phyloP scores from a whole-genome alignment of 2,888 invertebrate species.

The Tipula unca region DNA sequence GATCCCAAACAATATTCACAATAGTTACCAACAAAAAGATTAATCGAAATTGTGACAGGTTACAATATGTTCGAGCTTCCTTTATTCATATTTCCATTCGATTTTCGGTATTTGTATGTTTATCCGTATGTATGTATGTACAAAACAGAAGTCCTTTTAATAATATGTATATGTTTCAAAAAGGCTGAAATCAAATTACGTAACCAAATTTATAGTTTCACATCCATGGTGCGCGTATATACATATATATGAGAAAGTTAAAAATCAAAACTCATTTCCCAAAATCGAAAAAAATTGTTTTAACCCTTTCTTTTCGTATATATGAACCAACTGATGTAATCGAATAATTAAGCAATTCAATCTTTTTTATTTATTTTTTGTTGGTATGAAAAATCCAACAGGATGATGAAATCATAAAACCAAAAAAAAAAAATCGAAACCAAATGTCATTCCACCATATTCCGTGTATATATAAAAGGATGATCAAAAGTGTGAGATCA shows the following conservation, averaged over 20 bases:
- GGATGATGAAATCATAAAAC: constrained; percentile 14
- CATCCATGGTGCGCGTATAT: background rate
- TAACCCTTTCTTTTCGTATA: background rate
- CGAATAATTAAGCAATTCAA: background rate
- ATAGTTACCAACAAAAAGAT: background rate
- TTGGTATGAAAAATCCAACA: background rate
- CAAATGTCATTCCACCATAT: background rate
- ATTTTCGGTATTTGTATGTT: no score
- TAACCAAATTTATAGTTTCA: background rate
- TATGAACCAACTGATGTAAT: background rate
- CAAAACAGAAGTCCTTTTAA: background rate
- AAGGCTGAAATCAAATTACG: background rate
- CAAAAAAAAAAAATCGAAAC: background rate
- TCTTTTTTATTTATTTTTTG: no score
- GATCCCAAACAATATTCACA: no score
- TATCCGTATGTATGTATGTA: no score
- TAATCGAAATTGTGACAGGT: background rate
- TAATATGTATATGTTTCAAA: background rate
- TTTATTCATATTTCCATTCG: background rate
- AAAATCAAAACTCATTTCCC: background rate
- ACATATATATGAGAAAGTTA: background rate
- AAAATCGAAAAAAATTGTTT: background rate
- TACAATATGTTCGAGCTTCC: background rate
- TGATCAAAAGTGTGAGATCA: background rate
- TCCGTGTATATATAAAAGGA: background rate